These are phyloP conservation scores for Belonocnema kinseyi DNA, from an alignment of 1,140 invertebrate species.

Conservation along the genomic window DNA sequence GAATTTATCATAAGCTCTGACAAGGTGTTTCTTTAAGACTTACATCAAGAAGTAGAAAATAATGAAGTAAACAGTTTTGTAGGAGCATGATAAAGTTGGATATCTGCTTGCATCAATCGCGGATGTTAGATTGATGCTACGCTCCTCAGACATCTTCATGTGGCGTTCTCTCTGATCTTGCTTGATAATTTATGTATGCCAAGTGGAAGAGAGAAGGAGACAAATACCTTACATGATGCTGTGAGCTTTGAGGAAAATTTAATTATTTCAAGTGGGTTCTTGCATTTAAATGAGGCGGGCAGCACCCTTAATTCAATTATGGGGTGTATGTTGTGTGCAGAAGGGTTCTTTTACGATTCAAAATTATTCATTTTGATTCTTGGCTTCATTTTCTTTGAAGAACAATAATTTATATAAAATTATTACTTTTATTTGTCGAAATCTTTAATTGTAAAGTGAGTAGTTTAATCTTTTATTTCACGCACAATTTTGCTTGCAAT, in stretches of 20 bases:
- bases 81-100: conserved; percentile 19
- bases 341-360: no score
- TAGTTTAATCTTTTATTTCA: no score
- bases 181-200: conserved; percentile 7
- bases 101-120: conserved; percentile 19
- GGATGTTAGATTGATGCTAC: conserved; percentile 19
- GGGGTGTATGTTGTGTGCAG: no score
- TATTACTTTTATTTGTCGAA: no score
- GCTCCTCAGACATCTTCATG: conserved; percentile 20
- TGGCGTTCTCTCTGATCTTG: conserved; percentile 10
- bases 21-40: conserved; percentile 29
- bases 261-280: neutral
- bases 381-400: no score
- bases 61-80: conserved; percentile 29
- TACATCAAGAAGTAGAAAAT: conserved; percentile 30
- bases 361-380: no score
- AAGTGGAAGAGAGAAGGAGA: neutral
- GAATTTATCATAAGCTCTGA: conserved; percentile 29
- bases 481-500: no score
- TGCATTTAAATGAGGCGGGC: neutral
- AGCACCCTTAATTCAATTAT: no score
- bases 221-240: neutral
- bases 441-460: no score
- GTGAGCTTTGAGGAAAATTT: neutral
- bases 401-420: no score